Evolutionary conservation across 2,797 vertebrate genomes (phyloP), one percentile per base, ranked within the genome.

Genomic region (Cryptoblepharus egeriae): DNA sequence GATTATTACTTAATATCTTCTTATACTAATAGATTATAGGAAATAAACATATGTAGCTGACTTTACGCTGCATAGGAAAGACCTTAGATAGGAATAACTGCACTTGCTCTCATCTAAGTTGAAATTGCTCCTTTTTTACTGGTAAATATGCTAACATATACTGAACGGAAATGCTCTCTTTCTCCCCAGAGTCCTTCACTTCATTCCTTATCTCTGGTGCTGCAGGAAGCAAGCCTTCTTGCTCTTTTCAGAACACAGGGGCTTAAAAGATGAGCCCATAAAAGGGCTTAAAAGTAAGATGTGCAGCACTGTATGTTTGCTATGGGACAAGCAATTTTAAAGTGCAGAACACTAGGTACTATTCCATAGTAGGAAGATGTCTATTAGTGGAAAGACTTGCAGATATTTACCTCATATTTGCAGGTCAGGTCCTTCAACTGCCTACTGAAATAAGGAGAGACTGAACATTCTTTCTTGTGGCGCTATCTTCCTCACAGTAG

Each of bases 1-100:
- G 83, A 93, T 93, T 91, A 92, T 90, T 87, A 89, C 88, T 86
- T 92, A 91, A 93, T 93, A 85, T 90, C 70, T 89, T 80, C 78
- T 81, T 87, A 79, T 88, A 90, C 90, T 91, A 88, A 84, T 79
- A 78, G n/a, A 0, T 90, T 88, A 83, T 57, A 78, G 78, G 73
- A 67, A 90, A 92, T 82, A 88, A 89, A 89, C 86, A 3, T 9
- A 63, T 84, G 73, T 70, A 90, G 73, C 35, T 70, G 75, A 84
- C 20, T 78, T 45, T 85, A 83, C 70, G 91, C 64, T 77, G 57
- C 84, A 90, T 88, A 75, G 87, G 39, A n/a, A 71, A 91, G 88
- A 68, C 80, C 81, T 72, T 88, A 85, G 77, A 71, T 78, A 86
- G 58, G 87, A 88, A 74, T 63, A 80, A 39, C 52, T 79, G 39